phyloP scores from a whole-genome alignment of 2,888 invertebrate genomes.

The Acrobasis repandana region DNA sequence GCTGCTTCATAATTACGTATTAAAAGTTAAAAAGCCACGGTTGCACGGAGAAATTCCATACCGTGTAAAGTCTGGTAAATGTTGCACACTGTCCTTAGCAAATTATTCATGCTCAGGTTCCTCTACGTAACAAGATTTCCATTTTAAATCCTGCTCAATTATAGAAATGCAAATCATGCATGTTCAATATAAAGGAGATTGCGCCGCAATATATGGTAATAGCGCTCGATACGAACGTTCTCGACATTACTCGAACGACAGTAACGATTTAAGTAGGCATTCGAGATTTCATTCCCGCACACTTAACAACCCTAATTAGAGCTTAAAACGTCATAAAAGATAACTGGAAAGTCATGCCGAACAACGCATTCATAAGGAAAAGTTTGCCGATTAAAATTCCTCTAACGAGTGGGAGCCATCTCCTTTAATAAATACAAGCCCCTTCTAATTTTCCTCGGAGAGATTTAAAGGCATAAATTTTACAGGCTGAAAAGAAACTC shows the following conservation, averaged over 20 bases:
- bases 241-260: constrained; percentile 27
- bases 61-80: background rate
- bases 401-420: constrained; percentile 77
- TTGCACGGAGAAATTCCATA: constrained; percentile 1
- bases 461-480: constrained; percentile 81
- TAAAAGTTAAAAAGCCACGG: constrained; percentile 55
- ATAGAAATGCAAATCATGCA: constrained; percentile 16
- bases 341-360: constrained; percentile 70
- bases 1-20: constrained; percentile 50
- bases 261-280: constrained; percentile 48
- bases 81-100: constrained; percentile 11
- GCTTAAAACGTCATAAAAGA: constrained; percentile 77
- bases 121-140: background rate
- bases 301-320: constrained; percentile 75
- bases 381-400: constrained; percentile 80
- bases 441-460: constrained; percentile 77
- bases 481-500: constrained; percentile 79
- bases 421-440: constrained; percentile 78
- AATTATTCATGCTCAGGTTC: constrained; percentile 12
- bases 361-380: constrained; percentile 78
- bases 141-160: constrained; percentile 10
- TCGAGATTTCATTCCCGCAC: constrained; percentile 66
- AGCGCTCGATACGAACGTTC: constrained; percentile 17
- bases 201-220: constrained; percentile 17
- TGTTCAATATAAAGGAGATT: constrained; percentile 17